Evolutionary conservation across 2,113 vertebrate genomes (phyloP).

Genomic region (Lethenteron reissneri): DNA sequence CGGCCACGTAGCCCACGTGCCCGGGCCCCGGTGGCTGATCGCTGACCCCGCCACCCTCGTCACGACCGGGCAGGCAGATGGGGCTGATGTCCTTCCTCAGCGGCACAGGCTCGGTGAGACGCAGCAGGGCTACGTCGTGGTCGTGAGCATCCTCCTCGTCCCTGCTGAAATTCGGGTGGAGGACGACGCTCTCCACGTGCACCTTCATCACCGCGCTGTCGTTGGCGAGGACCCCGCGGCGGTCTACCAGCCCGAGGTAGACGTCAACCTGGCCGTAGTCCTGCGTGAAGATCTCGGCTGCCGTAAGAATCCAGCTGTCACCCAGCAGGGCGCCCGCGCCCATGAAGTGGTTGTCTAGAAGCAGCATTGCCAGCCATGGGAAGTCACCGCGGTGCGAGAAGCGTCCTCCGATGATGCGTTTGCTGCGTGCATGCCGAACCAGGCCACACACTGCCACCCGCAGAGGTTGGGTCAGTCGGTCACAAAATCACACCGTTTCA

Average conservation of each 20-base stretch:
- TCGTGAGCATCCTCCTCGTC: not conserved
- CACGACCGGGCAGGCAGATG: not conserved
- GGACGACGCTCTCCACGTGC: not conserved
- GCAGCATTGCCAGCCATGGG: conserved; percentile 1
- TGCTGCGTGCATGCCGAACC: no score
- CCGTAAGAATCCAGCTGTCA: conserved; percentile 1
- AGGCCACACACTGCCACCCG: no score
- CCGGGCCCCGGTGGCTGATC: not conserved
- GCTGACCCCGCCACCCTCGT: no score
- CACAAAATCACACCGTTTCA: no score
- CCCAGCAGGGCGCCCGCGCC: not conserved
- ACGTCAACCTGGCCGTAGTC: not conserved
- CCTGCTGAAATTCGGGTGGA: not conserved
- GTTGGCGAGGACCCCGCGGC: not conserved
- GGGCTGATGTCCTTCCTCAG: not conserved
- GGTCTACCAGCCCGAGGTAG: not conserved
- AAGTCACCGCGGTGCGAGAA: not conserved
- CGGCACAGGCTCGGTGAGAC: not conserved
- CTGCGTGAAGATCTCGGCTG: conserved; percentile 5
- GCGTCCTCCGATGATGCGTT: not conserved
- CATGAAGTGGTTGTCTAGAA: no score
- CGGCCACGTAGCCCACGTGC: not conserved
- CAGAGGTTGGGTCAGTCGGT: no score
- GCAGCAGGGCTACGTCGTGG: conserved; percentile 1
- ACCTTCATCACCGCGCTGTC: no score